A percentile compares a stretch with the other conserved stretches of the same genome.
Evolutionary conservation across 1,140 invertebrate species (phyloP).

Genomic region (Metaphire vulgaris): DNA sequence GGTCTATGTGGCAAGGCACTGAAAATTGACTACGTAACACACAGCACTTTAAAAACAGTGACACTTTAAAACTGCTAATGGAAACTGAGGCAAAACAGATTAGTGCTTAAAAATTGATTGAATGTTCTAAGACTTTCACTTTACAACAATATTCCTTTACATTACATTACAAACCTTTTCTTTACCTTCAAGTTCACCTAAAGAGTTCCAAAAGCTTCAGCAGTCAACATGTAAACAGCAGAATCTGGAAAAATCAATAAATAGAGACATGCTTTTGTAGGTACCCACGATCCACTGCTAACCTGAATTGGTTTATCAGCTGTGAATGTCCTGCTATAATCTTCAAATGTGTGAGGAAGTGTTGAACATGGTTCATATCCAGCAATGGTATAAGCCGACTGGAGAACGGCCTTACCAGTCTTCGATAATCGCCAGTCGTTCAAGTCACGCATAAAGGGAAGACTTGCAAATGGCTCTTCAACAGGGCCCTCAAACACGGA

Average conservation of each 20-base stretch:
- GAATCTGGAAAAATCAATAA: background rate
- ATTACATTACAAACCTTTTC: no score
- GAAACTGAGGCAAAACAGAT: no score
- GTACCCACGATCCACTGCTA: background rate
- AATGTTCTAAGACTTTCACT: no score
- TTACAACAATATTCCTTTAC: no score
- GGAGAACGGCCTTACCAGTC: background rate
- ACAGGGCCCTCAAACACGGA: background rate
- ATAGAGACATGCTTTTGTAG: background rate
- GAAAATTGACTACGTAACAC: no score
- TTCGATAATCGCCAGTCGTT: background rate
- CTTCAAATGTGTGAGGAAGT: background rate
- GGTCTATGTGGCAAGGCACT: no score
- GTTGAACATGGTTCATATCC: background rate
- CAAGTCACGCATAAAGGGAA: background rate
- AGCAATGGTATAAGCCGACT: background rate
- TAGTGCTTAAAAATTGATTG: no score
- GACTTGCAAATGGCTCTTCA: background rate
- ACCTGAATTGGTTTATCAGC: background rate
- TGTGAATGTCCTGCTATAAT: background rate
- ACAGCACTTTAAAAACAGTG: no score
- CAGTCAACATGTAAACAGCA: background rate
- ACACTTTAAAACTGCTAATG: no score
- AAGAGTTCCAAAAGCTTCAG: no score
- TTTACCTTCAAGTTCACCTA: no score